These are phyloP conservation scores for Oikopleura vanhoeffeni DNA, from an alignment of 23 tunicate species.

Conservation along the genomic window DNA sequence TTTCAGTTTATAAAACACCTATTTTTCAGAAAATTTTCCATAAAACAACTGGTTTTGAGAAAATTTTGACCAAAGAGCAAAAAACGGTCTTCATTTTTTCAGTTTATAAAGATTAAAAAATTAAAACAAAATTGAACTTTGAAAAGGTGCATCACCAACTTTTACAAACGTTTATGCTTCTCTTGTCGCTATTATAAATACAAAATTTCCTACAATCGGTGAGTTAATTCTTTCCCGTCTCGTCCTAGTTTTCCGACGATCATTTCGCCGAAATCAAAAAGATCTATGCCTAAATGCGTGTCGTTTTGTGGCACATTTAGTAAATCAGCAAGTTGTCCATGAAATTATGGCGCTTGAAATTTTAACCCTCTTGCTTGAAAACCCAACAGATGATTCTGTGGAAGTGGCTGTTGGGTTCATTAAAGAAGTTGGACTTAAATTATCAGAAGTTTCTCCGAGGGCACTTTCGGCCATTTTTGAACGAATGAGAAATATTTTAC, in stretches of 20 bases:
- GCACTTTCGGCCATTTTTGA: conserved; percentile 77
- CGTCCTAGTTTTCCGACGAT: conserved; percentile 52
- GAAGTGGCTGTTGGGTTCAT: conserved; percentile 90
- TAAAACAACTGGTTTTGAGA: too few relatives aligned
- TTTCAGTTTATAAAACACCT: too few relatives aligned
- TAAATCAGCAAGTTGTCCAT: conserved; percentile 86
- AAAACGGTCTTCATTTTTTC: background rate
- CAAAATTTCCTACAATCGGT: conserved; percentile 78
- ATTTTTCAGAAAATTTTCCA: too few relatives aligned
- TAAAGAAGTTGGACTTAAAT: conserved; percentile 62
- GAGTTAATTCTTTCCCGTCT: conserved; percentile 68
- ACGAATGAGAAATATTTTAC: conserved; percentile 46
- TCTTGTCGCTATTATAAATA: conserved; percentile 57
- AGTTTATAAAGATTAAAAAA: background rate
- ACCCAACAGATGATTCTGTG: conserved; percentile 88
- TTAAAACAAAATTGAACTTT: background rate
- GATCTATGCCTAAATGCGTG: conserved; percentile 64
- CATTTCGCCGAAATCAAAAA: conserved; percentile 57
- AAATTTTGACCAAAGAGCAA: background rate
- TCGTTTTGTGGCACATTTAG: conserved; percentile 75
- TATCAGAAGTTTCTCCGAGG: conserved; percentile 68
- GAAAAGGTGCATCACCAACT: conserved; percentile 91
- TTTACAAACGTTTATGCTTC: conserved; percentile 87
- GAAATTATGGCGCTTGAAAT: conserved; percentile 73
- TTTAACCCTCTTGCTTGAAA: conserved; percentile 54